Percentiles rank a stretch among this genome's conserved stretches.
These are phyloP conservation scores for Cydia pomonella DNA, from an alignment of 1,140 invertebrate species.

Conservation along the genomic window DNA sequence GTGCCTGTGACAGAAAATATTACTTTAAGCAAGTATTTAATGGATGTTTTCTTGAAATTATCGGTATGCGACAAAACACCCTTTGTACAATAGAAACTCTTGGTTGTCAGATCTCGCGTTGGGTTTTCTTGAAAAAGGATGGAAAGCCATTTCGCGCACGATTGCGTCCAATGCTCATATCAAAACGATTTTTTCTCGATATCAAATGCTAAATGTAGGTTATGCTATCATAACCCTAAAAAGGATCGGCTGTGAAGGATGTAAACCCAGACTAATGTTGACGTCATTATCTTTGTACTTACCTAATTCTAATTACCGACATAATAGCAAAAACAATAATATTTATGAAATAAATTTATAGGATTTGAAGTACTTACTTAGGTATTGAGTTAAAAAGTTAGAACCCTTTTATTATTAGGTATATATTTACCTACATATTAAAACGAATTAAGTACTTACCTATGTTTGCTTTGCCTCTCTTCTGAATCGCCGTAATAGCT, in stretches of 20 bases:
- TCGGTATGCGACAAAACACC: neutral
- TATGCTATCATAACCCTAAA: neutral
- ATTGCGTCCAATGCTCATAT: conserved; percentile 67
- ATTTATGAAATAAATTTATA: too few species aligned
- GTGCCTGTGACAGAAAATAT: too few species aligned
- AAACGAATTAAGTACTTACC: neutral
- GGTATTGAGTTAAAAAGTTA: too few species aligned
- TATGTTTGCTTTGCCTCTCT: neutral
- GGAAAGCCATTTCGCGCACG: conserved; percentile 67
- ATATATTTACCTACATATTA: too few species aligned
- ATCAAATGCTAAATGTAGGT: conserved; percentile 9
- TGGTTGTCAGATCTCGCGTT: conserved; percentile 36
- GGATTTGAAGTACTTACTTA: too few species aligned
- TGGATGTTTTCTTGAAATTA: neutral
- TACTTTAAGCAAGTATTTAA: too few species aligned
- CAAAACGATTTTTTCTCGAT: conserved; percentile 38
- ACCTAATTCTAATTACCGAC: too few species aligned
- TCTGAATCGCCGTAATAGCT: neutral
- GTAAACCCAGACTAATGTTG: neutral
- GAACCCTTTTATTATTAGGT: too few species aligned
- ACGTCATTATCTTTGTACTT: neutral
- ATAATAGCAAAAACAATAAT: too few species aligned
- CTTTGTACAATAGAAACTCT: neutral
- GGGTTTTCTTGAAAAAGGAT: conserved; percentile 60
- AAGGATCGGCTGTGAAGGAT: neutral